These are phyloP conservation scores for Indri indri DNA, from an alignment of 2,113 vertebrate genomes.

Conservation along the genomic window DNA sequence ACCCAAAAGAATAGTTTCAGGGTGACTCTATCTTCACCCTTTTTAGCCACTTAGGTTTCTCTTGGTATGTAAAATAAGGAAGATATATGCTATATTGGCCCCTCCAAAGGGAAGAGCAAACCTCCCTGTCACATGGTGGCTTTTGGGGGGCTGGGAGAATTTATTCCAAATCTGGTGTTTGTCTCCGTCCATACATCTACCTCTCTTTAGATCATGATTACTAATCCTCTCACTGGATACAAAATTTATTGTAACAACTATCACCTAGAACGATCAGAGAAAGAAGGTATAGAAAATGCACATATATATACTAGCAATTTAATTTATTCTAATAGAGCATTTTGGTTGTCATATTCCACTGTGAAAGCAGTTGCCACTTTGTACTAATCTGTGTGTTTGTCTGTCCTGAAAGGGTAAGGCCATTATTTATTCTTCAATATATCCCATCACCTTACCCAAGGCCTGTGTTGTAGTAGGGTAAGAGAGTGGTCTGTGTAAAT, in stretches of 20 bases:
- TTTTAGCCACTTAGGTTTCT: conserved; percentile 23
- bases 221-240: neutral
- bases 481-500: neutral
- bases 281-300: neutral
- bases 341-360: neutral
- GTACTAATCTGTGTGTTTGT: neutral
- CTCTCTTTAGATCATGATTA: neutral
- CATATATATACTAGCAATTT: neutral
- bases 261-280: neutral
- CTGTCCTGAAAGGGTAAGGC: neutral
- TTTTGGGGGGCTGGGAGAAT: neutral
- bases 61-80: conserved; percentile 6
- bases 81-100: neutral
- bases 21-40: neutral
- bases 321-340: neutral
- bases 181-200: neutral
- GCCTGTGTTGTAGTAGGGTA: neutral
- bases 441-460: neutral
- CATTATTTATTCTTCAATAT: neutral
- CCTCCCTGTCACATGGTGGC: neutral
- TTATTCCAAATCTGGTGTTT: neutral
- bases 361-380: neutral
- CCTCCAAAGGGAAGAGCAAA: neutral
- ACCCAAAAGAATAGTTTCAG: conserved; percentile 48
- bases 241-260: neutral